Evolutionary conservation across 1,140 invertebrate species (phyloP).

Genomic region (Ectropis grisescens): DNA sequence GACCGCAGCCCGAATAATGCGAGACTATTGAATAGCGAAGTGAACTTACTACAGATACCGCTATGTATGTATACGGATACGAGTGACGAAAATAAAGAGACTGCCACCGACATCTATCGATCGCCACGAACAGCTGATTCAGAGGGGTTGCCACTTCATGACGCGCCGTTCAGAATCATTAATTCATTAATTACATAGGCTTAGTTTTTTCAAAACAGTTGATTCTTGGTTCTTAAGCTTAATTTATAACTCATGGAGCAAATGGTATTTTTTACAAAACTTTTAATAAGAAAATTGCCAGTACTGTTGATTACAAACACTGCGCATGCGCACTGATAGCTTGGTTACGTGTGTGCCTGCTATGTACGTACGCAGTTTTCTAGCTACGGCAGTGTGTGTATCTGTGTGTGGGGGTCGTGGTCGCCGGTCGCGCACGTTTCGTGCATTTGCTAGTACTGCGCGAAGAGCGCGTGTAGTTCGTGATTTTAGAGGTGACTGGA

Average conservation of each 20-base stretch:
- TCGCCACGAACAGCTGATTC: slow-evolving; percentile 49
- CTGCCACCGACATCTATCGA: slow-evolving; percentile 66
- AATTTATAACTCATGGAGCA: too few relatives aligned
- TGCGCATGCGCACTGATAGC: too few relatives aligned
- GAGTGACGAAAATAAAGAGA: slow-evolving; percentile 59
- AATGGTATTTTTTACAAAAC: too few relatives aligned
- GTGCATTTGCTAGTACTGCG: slow-evolving; percentile 45
- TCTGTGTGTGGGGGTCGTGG: slow-evolving; percentile 7
- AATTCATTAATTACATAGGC: too few relatives aligned
- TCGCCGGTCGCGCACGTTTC: slow-evolving; percentile 5
- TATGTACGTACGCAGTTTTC: too few relatives aligned
- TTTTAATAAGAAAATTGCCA: too few relatives aligned
- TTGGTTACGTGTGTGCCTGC: too few relatives aligned
- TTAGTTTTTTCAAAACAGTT: too few relatives aligned
- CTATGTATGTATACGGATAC: slow-evolving; percentile 39
- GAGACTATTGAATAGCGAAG: slow-evolving; percentile 27
- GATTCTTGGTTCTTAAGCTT: too few relatives aligned
- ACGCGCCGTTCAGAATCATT: too few relatives aligned
- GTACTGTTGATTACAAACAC: too few relatives aligned
- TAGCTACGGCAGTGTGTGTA: slow-evolving; percentile 24
- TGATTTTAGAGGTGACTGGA: slow-evolving; percentile 47
- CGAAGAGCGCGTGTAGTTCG: slow-evolving; percentile 49
- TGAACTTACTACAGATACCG: slow-evolving; percentile 63
- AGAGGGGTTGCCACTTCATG: slow-evolving; percentile 42
- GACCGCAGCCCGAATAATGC: slow-evolving; percentile 21